A percentile compares a stretch with the other conserved stretches of the same genome.
Evolutionary conservation across 2,888 invertebrate species (phyloP).

Genomic region (Nomada ruficornis): DNA sequence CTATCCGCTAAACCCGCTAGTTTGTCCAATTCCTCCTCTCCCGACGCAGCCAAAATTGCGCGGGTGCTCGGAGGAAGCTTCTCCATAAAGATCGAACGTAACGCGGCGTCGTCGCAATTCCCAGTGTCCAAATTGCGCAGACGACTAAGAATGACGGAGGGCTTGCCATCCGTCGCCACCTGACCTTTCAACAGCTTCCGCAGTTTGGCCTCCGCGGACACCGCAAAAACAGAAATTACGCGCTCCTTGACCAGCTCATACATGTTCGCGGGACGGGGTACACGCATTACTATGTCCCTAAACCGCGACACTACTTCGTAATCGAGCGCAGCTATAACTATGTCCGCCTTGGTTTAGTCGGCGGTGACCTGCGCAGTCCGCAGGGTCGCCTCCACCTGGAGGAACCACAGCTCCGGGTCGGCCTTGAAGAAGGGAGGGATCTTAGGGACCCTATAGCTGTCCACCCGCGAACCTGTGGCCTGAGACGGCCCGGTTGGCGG

Average conservation of each 20-base stretch:
- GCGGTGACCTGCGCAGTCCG: background rate
- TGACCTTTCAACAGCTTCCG: background rate
- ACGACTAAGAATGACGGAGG: too few species aligned
- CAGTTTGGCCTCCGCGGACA: background rate
- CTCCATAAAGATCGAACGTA: too few species aligned
- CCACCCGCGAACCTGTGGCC: too few species aligned
- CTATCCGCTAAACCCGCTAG: too few species aligned
- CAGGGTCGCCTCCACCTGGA: background rate
- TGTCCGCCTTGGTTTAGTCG: background rate
- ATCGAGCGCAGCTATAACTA: background rate
- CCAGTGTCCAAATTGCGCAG: too few species aligned
- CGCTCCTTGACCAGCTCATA: background rate
- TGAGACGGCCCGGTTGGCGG: too few species aligned
- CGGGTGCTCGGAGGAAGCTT: too few species aligned
- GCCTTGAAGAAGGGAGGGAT: background rate
- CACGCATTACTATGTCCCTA: background rate
- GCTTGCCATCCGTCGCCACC: too few species aligned
- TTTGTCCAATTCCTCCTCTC: too few species aligned
- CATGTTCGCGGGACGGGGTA: background rate
- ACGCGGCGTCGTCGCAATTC: too few species aligned
- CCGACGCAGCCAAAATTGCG: too few species aligned
- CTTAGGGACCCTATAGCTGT: background rate
- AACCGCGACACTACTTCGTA: background rate
- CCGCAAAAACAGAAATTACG: background rate
- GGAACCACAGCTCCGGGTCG: background rate